These are phyloP conservation scores for Pterobdella sp. DNA, from an alignment of 2,888 invertebrate species.

Conservation along the genomic window DNA sequence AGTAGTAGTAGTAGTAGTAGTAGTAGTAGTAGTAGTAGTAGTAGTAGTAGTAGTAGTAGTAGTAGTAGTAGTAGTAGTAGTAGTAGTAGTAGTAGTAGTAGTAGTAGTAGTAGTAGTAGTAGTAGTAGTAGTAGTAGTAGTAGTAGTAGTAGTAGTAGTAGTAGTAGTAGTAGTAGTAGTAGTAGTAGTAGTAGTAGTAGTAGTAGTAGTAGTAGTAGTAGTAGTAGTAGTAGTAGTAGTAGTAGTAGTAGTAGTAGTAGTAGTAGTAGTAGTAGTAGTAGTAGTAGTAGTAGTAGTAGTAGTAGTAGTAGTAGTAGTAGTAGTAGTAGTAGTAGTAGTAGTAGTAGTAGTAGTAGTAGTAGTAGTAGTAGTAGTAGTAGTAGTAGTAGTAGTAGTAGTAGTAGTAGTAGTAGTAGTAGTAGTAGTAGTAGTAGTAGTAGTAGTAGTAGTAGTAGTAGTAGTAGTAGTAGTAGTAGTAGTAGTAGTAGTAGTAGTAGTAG, in stretches of 20 bases:
- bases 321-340: not conserved
- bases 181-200: constrained; percentile 25
- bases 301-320: constrained; percentile 12
- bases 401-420: constrained; percentile 25
- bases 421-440: constrained; percentile 26
- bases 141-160: constrained; percentile 26
- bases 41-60: constrained; percentile 11
- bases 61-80: constrained; percentile 16
- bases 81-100: constrained; percentile 15
- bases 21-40: constrained; percentile 15
- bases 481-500: constrained; percentile 22
- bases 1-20: constrained; percentile 16
- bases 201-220: constrained; percentile 26
- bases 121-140: constrained; percentile 4
- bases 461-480: constrained; percentile 18
- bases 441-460: constrained; percentile 24
- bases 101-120: constrained; percentile 15
- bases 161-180: constrained; percentile 25
- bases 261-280: constrained; percentile 24
- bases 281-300: constrained; percentile 7
- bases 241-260: constrained; percentile 25
- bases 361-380: constrained; percentile 16
- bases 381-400: constrained; percentile 14
- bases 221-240: constrained; percentile 26
- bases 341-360: constrained; percentile 12